Base-by-base conservation (phyloP, 2,888 invertebrate species). In the Tiphia femorata region DNA sequence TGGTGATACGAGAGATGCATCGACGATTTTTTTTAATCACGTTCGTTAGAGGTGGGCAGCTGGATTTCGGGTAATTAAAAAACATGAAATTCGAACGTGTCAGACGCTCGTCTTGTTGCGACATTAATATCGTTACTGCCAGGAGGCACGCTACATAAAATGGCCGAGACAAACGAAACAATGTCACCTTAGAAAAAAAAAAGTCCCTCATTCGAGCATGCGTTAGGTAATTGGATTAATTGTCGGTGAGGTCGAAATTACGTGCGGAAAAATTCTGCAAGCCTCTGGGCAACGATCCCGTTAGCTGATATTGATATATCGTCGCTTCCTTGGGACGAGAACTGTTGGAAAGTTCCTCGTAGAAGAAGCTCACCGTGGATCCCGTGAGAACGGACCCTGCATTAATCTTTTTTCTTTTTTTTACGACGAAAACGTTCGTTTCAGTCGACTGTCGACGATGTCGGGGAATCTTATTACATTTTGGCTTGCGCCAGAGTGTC, bases 111-210 rank as follows among this genome's bases (percentile, higher is more conserved):
- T 50, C 17, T 46, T 41, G 44, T 54, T 58, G 49, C 49, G 56
- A 49, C 62, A 56, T 54, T 64, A 67, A 59, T 67, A 59, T 57
- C 51, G 59, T 54, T 58, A 54, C 52, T 44, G 54, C 51, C 57
- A 62, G 66, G 37, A 52, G 56, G 59, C 57, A 62, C 70, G 70
- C 70, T 63, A 62, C 65, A 54, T 73, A 75, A 75, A 75, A 75
- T 75, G 75, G 73, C 73, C 72, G 73, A 64, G 21, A 23, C 5
- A 12, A 40, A 12, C 19, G 40, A 40, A 20, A 23, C 19, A 40
- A 20, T 20, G 20, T 33, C 33, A 33, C 33, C 33, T 33, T 33
- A 14, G 33, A 14, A 33, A 33, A 33, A n/a, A 33, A 33, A 33
- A n/a, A 1, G 33, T 33, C 8, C 12, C 7, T n/a, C 25, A 5